Conservation (phyloP, 2,113 vertebrate species). For the Phaethornis superciliosus region DNA sequence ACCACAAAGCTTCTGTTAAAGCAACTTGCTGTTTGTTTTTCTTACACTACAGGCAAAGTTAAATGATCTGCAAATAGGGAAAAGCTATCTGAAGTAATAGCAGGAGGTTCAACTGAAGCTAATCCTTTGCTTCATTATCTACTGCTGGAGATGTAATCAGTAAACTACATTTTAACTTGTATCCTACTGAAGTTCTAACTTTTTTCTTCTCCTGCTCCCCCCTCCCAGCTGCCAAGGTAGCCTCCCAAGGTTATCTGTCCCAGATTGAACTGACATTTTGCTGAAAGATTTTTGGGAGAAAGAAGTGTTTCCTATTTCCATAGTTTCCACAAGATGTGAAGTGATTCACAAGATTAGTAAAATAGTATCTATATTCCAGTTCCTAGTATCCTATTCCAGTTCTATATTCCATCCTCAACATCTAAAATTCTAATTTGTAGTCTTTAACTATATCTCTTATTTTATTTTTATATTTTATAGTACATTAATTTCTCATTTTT, state of each 20-base stretch:
- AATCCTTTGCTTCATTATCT: background rate
- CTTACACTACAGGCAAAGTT: background rate
- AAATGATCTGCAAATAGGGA: background rate
- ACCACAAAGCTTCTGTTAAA: background rate
- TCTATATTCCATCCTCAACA: background rate
- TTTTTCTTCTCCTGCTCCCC: background rate
- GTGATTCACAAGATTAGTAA: background rate
- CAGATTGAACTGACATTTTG: background rate
- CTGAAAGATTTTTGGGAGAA: background rate
- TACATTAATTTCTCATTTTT: background rate
- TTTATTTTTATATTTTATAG: background rate
- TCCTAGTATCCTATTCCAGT: too few relatives aligned
- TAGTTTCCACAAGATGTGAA: background rate
- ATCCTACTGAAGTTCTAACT: rapidly evolving
- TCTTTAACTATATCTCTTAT: background rate
- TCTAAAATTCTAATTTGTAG: background rate
- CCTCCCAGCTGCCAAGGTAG: too few relatives aligned
- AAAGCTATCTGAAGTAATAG: background rate
- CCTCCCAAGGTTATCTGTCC: background rate
- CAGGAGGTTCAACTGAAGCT: background rate
- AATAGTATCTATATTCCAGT: background rate
- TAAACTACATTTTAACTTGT: background rate
- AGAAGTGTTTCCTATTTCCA: background rate
- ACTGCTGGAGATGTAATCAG: background rate
- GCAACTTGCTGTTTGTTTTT: background rate